A percentile compares a stretch with the other conserved stretches of the same genome.
Evolutionary conservation across 1,140 invertebrate genomes (phyloP).

Genomic region (Diorhabda sublineata): DNA sequence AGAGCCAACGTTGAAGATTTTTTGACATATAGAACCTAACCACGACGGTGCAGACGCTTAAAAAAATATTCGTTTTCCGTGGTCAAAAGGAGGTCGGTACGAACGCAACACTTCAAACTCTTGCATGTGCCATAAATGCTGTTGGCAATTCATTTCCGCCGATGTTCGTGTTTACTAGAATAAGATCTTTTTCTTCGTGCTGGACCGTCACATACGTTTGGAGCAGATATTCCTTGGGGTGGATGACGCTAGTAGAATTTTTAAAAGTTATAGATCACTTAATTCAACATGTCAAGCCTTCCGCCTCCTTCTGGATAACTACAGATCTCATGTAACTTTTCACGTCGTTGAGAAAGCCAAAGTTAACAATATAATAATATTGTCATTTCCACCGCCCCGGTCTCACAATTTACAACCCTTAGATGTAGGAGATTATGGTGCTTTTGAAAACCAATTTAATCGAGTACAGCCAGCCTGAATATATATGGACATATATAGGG

Average conservation of each 20-base stretch:
- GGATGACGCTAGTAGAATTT: not conserved
- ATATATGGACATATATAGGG: too few relatives aligned
- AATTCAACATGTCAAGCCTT: not conserved
- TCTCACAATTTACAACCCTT: not conserved
- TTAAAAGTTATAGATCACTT: not conserved
- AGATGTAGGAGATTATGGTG: not conserved
- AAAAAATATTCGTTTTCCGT: too few relatives aligned
- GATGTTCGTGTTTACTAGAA: too few relatives aligned
- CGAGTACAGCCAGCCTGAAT: too few relatives aligned
- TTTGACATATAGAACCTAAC: too few relatives aligned
- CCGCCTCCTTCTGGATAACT: not conserved
- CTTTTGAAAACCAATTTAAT: not conserved
- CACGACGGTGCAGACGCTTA: too few relatives aligned
- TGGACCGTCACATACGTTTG: not conserved
- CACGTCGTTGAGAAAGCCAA: not conserved
- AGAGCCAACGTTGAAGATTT: too few relatives aligned
- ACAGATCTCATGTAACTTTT: not conserved
- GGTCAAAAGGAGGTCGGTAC: too few relatives aligned
- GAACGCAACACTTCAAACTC: too few relatives aligned
- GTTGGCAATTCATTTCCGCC: too few relatives aligned
- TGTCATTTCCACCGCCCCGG: not conserved
- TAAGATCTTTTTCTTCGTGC: too few relatives aligned
- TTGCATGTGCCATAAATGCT: too few relatives aligned
- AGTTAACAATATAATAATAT: not conserved
- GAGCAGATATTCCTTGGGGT: not conserved